Evolutionary conservation across 2,113 vertebrate genomes (phyloP).

Genomic region (Tupaia chinensis): DNA sequence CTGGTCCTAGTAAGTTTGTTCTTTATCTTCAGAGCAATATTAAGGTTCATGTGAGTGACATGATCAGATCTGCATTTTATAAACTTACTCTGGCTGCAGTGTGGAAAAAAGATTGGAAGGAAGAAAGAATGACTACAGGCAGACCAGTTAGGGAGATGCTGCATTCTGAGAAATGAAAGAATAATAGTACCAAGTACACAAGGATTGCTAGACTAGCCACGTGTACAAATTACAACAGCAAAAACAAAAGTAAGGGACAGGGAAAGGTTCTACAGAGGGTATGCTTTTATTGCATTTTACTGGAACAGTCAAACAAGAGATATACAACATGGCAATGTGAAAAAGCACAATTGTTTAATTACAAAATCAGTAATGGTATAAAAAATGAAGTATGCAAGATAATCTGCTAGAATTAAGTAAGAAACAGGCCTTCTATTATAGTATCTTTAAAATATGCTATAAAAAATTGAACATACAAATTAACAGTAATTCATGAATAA

Average conservation of each 20-base stretch:
- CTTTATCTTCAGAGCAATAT: neutral
- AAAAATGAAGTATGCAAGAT: slow-evolving; percentile 42
- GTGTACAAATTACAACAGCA: neutral
- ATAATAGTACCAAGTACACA: neutral
- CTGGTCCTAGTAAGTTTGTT: neutral
- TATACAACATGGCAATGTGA: neutral
- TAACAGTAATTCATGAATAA: neutral
- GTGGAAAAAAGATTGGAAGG: neutral
- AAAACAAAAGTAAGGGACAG: neutral
- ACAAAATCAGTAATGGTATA: neutral
- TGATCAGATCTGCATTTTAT: neutral
- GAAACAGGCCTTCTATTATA: neutral
- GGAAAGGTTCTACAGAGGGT: neutral
- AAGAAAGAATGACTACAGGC: neutral
- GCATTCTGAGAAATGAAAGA: neutral
- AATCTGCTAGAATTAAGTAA: neutral
- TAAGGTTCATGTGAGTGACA: neutral
- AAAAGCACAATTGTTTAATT: neutral
- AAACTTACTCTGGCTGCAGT: slow-evolving; percentile 6
- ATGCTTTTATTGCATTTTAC: neutral
- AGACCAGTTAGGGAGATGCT: neutral
- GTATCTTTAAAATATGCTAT: slow-evolving; percentile 3
- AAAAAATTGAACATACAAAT: neutral
- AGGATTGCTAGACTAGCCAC: neutral
- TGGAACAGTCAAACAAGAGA: neutral